Evolutionary conservation across 2,797 vertebrate species (phyloP).

Genomic region (Odontamblyopus lacepedii): DNA sequence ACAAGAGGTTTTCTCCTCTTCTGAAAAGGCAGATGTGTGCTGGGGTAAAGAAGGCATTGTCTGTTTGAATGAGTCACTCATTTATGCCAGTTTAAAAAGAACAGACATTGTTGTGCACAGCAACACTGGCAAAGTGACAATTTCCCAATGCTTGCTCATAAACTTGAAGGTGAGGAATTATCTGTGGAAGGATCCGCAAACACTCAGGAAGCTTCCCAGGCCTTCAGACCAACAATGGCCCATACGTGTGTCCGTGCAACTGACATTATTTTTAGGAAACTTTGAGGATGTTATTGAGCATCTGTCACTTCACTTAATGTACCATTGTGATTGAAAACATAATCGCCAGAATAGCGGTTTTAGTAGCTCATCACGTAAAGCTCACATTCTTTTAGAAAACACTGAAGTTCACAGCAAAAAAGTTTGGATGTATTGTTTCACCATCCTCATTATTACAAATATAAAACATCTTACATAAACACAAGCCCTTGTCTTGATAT

Average conservation of each 20-base stretch:
- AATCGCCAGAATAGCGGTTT: background rate
- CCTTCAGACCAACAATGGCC: background rate
- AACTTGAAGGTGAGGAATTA: conserved; percentile 51
- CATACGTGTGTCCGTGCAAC: background rate
- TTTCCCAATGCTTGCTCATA: conserved; percentile 44
- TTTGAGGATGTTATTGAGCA: background rate
- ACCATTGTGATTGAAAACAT: conserved; percentile 1
- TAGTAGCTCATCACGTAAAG: background rate
- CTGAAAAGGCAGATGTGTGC: conserved; percentile 33
- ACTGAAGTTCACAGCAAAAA: conserved; percentile 23
- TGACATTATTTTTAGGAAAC: conserved; percentile 3
- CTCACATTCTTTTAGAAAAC: conserved; percentile 7
- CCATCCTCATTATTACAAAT: conserved; percentile 36
- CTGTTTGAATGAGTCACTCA: conserved; percentile 22
- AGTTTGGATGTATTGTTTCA: conserved; percentile 51
- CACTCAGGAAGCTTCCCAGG: conserved; percentile 33
- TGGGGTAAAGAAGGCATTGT: background rate
- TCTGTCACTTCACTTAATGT: conserved; percentile 5
- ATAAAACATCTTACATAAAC: conserved; percentile 29
- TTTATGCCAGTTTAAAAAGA: conserved; percentile 34
- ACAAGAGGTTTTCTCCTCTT: conserved; percentile 25
- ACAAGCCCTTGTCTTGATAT: conserved; percentile 39
- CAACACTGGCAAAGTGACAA: background rate
- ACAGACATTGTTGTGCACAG: conserved; percentile 17
- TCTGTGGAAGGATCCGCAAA: conserved; percentile 45